Evolutionary conservation across 1,140 invertebrate genomes (phyloP), one percentile per base, ranked within the genome.

Genomic region (Saccostrea cuccullata): DNA sequence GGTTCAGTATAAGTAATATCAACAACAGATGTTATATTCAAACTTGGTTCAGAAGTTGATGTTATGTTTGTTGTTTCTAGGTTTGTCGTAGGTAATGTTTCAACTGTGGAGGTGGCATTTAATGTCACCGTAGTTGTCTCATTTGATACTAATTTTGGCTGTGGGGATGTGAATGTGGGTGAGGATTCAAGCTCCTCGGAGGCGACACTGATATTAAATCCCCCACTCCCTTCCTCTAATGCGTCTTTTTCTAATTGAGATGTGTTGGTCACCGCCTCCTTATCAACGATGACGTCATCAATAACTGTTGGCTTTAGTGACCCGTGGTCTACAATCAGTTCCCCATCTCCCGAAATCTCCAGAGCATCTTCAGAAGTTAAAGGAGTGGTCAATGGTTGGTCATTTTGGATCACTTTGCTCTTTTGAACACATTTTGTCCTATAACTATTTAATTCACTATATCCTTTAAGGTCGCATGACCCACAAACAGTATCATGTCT

Each of bases 201-300:
- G 40, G 60, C 20, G 4, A 86, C 70, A 86, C 55, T 86, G 8
- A 86, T 70, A n/a, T 40, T 30, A 55, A 70, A 64, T 23, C 70
- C 85, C 1, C 85, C 85, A 36, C 85, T 86, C 47, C 85, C 85
- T 47, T 86, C 85, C 36, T 86, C 85, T 26, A 77, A 17, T 13
- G 70, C 26, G 17, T 86, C 85, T 13, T 47, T 55, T 30, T 86
- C 36, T 15, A 47, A 47, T 5, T 70, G 64, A 55, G 64, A 56
- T 70, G 36, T 15, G 13, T 20, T 70, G 36, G 40, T 47, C 15
- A 86, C 36, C 8, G 64, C 47, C 8, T 64, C 23, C 12, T 47
- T 70, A 23, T 55, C 60, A 40, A 86, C 23, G 9, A 70, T 55
- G n/a, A 67, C 30, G 20, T 64, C 60, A 23, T 86, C 60, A 86